A percentile compares a stretch with the other conserved stretches of the same genome.
Conservation (phyloP, 2,888 invertebrate species). For the Selenia dentaria region DNA sequence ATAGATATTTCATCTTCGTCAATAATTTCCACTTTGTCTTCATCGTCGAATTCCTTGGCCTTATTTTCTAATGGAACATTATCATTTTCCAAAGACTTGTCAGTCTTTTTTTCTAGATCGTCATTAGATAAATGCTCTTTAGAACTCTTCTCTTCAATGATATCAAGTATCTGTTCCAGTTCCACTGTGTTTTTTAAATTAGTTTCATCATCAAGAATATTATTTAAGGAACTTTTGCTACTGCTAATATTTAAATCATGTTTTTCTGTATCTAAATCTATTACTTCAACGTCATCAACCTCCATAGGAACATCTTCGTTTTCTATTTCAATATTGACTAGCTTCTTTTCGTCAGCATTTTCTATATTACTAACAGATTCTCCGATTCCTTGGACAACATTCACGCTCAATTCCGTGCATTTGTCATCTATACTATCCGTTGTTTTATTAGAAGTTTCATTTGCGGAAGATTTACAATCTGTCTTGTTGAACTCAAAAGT, state of each 20-base stretch:
- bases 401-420: neutral
- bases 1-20: slow-evolving; percentile 23
- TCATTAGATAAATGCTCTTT: no score
- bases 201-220: neutral
- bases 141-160: no score
- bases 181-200: no score
- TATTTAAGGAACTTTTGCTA: neutral
- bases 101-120: slow-evolving; percentile 3
- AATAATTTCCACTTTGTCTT: slow-evolving; percentile 18
- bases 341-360: neutral
- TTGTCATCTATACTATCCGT: no score
- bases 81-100: neutral
- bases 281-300: slow-evolving; percentile 21
- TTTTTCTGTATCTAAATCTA: slow-evolving; percentile 5
- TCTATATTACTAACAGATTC: neutral
- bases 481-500: no score
- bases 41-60: neutral
- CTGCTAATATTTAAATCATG: neutral
- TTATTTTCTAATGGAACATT: neutral
- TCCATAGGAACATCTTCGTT: slow-evolving; percentile 15
- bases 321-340: slow-evolving; percentile 4
- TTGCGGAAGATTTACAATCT: no score
- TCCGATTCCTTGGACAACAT: neutral
- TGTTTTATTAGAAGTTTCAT: no score
- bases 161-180: no score